Conservation (phyloP, 2,113 vertebrate species). For the Chroicocephalus ridibundus region DNA sequence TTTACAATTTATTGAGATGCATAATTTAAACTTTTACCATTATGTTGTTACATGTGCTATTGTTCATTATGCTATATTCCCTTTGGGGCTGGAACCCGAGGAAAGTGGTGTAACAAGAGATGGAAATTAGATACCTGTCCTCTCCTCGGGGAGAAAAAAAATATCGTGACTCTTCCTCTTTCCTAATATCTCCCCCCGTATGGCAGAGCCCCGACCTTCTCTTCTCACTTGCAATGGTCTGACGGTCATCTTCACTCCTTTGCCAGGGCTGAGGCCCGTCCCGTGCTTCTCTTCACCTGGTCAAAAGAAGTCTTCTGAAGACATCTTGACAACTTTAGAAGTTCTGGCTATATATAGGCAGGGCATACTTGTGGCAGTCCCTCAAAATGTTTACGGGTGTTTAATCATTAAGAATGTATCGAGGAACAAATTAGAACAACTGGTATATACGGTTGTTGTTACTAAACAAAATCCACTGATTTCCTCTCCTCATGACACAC, state of each 20-base stretch:
- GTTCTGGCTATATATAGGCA: background rate
- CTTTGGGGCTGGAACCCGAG: background rate
- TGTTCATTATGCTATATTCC: background rate
- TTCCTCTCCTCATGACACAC: background rate
- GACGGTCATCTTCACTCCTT: background rate
- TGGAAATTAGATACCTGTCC: background rate
- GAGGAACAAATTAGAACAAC: background rate
- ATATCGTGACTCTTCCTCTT: background rate
- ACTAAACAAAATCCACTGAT: background rate
- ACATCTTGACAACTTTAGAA: background rate
- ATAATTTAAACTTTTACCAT: slow-evolving; percentile 10
- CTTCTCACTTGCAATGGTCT: background rate
- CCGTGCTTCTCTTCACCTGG: background rate
- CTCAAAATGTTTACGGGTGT: background rate
- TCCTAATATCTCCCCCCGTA: background rate
- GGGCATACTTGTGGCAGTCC: background rate
- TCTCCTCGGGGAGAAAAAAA: background rate
- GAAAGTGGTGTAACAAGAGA: background rate
- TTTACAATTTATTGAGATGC: slow-evolving; percentile 48
- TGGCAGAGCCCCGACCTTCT: background rate
- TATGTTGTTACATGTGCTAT: background rate
- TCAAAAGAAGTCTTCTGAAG: background rate
- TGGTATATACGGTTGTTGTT: background rate
- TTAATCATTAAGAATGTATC: background rate
- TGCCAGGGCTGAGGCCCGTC: background rate